These are phyloP conservation scores for Ceratosolen fusciceps DNA, from an alignment of 1,140 invertebrate species.

Conservation along the genomic window DNA sequence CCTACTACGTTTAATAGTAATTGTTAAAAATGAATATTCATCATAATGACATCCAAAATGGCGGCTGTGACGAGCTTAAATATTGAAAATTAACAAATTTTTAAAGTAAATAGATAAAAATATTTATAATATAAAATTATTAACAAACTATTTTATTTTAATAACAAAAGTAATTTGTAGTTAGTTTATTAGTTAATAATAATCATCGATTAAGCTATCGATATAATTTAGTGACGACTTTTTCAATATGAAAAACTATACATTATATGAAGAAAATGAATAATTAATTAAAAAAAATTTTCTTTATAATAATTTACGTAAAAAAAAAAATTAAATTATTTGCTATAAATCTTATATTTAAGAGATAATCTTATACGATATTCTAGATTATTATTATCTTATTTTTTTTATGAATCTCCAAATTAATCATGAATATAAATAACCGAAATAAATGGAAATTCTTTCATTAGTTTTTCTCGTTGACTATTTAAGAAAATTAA, in stretches of 20 bases:
- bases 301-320: background rate
- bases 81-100: background rate
- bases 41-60: constrained; percentile 1
- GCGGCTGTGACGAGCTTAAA: background rate
- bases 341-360: too few species aligned
- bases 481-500: too few species aligned
- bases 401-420: too few species aligned
- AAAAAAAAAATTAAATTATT: too few species aligned
- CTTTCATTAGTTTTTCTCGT: too few species aligned
- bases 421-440: too few species aligned
- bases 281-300: background rate
- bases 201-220: background rate
- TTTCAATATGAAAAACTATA: background rate
- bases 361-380: too few species aligned
- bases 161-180: background rate
- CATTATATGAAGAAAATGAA: background rate
- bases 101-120: background rate
- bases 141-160: background rate
- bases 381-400: too few species aligned
- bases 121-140: background rate
- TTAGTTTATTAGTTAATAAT: background rate
- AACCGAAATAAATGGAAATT: too few species aligned
- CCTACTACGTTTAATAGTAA: constrained; percentile 1
- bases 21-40: background rate
- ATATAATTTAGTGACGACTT: background rate